phyloP scores from a whole-genome alignment of 2,797 vertebrate genomes.

The Oceanodroma leucorhoa region DNA sequence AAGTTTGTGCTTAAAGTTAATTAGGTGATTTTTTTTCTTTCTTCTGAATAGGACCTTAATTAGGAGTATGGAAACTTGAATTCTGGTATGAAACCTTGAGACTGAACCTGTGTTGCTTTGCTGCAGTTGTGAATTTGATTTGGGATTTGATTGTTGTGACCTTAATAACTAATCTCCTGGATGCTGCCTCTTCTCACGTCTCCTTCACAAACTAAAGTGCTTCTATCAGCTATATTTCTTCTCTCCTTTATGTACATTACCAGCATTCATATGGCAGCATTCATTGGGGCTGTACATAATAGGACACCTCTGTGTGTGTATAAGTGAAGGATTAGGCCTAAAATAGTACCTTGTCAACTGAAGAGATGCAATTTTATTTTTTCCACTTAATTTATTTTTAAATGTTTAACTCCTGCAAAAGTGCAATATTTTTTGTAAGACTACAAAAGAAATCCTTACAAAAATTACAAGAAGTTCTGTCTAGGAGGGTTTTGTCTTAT shows the following conservation, averaged over 20 bases:
- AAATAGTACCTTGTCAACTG: background rate
- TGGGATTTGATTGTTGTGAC: background rate
- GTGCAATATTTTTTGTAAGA: background rate
- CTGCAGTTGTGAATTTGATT: background rate
- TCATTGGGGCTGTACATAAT: background rate
- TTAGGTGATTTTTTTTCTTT: background rate
- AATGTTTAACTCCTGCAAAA: background rate
- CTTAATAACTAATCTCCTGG: background rate
- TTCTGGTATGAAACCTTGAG: background rate
- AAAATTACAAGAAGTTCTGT: background rate
- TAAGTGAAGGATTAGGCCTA: background rate
- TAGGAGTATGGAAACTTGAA: background rate
- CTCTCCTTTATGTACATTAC: background rate
- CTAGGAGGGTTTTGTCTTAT: background rate
- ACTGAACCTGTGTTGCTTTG: background rate
- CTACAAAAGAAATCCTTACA: background rate
- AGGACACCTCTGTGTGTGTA: background rate
- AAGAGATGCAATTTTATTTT: constrained; percentile 32
- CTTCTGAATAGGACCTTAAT: background rate
- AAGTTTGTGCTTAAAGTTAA: background rate
- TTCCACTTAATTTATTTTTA: constrained; percentile 16
- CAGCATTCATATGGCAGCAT: background rate
- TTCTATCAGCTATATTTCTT: background rate
- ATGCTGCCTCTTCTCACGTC: background rate
- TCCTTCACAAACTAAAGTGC: background rate